Percentiles rank a stretch among this genome's conserved stretches.
Evolutionary conservation across 2,113 vertebrate genomes (phyloP).

Genomic region (Albula goreensis): DNA sequence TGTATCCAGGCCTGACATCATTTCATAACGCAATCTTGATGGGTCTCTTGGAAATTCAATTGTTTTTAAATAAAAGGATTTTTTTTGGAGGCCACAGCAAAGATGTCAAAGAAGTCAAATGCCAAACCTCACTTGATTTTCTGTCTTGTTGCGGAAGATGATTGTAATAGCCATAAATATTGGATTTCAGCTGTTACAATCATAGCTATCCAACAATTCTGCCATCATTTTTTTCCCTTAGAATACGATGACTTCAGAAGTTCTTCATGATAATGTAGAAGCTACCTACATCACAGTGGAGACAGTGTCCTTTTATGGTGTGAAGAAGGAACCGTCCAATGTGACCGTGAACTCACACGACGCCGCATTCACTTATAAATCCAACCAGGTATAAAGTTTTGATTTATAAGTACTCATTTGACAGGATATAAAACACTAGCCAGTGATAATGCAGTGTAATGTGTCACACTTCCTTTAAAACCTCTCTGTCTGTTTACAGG

Average conservation of each 20-base stretch:
- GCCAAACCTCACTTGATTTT: not conserved
- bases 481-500: slow-evolving; percentile 53
- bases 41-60: not conserved
- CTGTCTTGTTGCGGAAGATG: not conserved
- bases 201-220: not conserved
- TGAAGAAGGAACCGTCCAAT: slow-evolving; percentile 64
- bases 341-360: slow-evolving; percentile 78
- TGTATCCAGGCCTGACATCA: not conserved
- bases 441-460: not conserved
- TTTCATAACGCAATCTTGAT: not conserved
- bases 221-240: slow-evolving; percentile 39
- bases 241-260: slow-evolving; percentile 75
- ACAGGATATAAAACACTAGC: not conserved
- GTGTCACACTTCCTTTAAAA: not conserved
- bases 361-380: slow-evolving; percentile 70
- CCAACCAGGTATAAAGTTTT: slow-evolving; percentile 70
- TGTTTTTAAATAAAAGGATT: not conserved
- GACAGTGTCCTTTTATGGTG: slow-evolving; percentile 73
- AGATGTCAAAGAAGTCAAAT: not conserved
- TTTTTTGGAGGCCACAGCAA: not conserved
- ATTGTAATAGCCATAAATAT: not conserved
- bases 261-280: slow-evolving; percentile 68
- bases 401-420: too few species aligned
- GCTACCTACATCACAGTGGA: slow-evolving; percentile 69
- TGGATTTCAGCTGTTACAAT: not conserved